Evolutionary conservation across 2,888 invertebrate species (phyloP).

Genomic region (Sceliomorpha sp.): DNA sequence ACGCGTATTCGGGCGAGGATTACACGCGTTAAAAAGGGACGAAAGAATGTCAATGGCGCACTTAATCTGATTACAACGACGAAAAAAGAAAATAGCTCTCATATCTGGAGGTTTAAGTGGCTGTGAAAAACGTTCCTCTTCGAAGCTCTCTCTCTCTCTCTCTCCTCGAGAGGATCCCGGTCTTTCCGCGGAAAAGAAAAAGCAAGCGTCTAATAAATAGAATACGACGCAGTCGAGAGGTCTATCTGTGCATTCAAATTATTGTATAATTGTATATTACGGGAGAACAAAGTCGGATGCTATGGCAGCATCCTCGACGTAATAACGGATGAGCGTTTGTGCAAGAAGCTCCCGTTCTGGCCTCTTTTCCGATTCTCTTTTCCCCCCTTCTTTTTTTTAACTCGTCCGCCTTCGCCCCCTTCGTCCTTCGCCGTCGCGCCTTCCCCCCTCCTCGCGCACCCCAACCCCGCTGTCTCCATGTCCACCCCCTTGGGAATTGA

Average conservation of each 20-base stretch:
- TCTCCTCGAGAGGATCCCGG: too few relatives aligned
- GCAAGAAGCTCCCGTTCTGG: conserved; percentile 56
- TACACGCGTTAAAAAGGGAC: conserved; percentile 2
- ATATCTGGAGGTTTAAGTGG: conserved; percentile 27
- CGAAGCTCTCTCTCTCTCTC: too few relatives aligned
- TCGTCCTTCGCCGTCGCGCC: conserved; percentile 9
- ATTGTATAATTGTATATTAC: conserved; percentile 75
- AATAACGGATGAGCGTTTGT: conserved; percentile 71
- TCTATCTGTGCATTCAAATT: conserved; percentile 69
- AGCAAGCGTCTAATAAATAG: conserved; percentile 25
- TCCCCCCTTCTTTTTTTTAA: conserved; percentile 54
- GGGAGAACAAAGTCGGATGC: conserved; percentile 65
- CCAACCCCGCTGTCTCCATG: too few relatives aligned
- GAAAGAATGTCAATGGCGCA: conserved; percentile 12
- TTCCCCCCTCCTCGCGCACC: conserved; percentile 2
- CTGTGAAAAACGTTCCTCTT: background rate
- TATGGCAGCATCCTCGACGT: conserved; percentile 60
- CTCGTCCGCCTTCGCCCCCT: conserved; percentile 20
- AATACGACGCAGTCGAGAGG: conserved; percentile 17
- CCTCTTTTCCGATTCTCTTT: conserved; percentile 38
- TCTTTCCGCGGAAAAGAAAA: conserved; percentile 14
- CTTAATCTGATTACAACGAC: conserved; percentile 4
- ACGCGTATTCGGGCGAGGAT: too few relatives aligned
- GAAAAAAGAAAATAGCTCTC: conserved; percentile 6
- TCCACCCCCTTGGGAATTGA: conserved; percentile 33